Evolutionary conservation across 1,140 invertebrate genomes (phyloP), one percentile per base, ranked within the genome.

Genomic region (Proctacanthus coquilletti): DNA sequence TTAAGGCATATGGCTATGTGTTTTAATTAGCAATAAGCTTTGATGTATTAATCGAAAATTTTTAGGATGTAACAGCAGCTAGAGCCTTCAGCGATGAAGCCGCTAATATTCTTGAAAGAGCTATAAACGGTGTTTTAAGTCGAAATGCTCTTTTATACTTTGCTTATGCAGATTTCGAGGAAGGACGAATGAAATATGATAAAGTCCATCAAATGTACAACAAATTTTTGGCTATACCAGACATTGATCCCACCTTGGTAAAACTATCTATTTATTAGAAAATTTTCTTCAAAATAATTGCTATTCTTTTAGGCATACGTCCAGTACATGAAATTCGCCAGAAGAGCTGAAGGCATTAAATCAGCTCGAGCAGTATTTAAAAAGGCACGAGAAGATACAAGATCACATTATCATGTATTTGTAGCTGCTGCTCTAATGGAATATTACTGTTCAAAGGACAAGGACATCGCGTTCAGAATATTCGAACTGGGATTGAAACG

Each of bases 381-480:
- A 64, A 71, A 84, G 51, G 93, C 93, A 0, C 63, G 96, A 31
- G 92, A 98, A 61, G 94, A 99, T 61, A 52, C 70, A 3, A 69
- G 75, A 35, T 81, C 80, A 1, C 78, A 75, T 21, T 88, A 89
- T 62, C 92, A 98, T 56, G 83, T 98, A 27, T 99, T 85, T 56
- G 89, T 97, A 3, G 83, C 92, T 1, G 93, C 94, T 11, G 92
- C 94, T 1, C 65, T 97, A 0, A 98, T 98, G 91, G 96, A 99
- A 66, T 98, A 98, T 62, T 98, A 97, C 55, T 98, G 93, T 57
- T 96, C 86, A 36, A 99, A 99, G 70, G 94, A 98, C 62, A 94
- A 96, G 63, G 92, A 91, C 57, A 89, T 98, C 38, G 94, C 95
- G 1, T 93, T 97, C 55, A 77, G 92, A 45, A 98, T 98, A 48